Evolutionary conservation across 2,113 vertebrate species (phyloP), one percentile per base, ranked within the genome.

Genomic region (Ceuthmochares aereus): DNA sequence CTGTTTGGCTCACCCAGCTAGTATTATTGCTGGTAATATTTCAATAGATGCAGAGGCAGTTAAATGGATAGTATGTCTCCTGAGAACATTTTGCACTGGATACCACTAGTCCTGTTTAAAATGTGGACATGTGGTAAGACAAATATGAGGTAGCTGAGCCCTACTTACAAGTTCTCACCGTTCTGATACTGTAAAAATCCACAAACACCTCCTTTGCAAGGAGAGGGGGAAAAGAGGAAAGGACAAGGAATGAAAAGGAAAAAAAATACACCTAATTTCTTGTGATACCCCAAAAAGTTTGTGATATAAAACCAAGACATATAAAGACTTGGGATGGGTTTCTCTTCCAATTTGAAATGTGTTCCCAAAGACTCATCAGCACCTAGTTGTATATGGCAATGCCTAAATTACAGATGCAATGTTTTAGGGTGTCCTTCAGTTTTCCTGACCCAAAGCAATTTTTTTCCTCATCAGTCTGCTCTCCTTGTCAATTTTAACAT

Each of bases 401-500:
- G 52, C 25, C 73, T 91, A 54, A 87, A 91, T 26, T 76, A 25
- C 17, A 62, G 42, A 43, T 14, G 2, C 92, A 72, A 67, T 66
- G 51, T 84, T 89, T 66, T 1, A 1, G 32, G 29, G 34, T 29
- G 26, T 95, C 34, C 62, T 86, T 94, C 86, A 95, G 73, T 67
- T 93, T 88, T 92, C 78, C 72, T 94, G 37, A 79, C 77, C 45
- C 83, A 91, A 91, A 96, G 36, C 55, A 32, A 21, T 59, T 77
- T 60, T 96, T 22, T 78, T 2, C 2, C 12, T 5, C 74, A 93
- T 42, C 82, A 91, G 43, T 51, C 86, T 78, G 86, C 45, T 96
- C 93, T 96, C 89, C 86, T 93, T 93, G 86, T 96, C 96, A 93
- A 73, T 89, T 97, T 97, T 34, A 84, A 12, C 49, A 51, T 77